Evolutionary conservation across 2,888 invertebrate genomes (phyloP).

Genomic region (Pasiphila rectangulata): DNA sequence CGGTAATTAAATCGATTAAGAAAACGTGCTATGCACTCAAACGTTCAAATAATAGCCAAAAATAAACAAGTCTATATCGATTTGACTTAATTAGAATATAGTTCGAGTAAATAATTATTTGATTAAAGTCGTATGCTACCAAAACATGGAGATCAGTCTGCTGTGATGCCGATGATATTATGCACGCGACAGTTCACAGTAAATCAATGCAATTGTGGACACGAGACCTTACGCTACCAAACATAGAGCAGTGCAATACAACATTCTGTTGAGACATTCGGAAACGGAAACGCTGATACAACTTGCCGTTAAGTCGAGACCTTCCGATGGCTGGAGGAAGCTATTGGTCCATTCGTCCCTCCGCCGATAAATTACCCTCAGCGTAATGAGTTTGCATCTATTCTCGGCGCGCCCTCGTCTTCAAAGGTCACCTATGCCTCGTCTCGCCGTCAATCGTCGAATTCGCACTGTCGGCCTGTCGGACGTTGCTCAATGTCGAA

Average conservation of each 20-base stretch:
- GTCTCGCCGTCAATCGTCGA: slow-evolving; percentile 47
- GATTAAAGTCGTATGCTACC: no score
- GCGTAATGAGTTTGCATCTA: slow-evolving; percentile 37
- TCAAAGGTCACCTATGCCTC: slow-evolving; percentile 40
- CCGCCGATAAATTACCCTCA: slow-evolving; percentile 31
- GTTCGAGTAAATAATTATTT: no score
- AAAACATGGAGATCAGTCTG: no score
- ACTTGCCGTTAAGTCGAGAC: background rate
- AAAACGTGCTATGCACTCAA: slow-evolving; percentile 6
- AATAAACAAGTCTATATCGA: background rate
- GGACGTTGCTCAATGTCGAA: slow-evolving; percentile 38
- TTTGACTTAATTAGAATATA: no score
- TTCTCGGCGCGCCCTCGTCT: slow-evolving; percentile 44
- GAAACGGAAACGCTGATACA: background rate
- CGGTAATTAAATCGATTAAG: slow-evolving; percentile 17
- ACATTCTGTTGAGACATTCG: background rate
- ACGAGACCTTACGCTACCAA: background rate
- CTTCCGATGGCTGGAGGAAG: background rate
- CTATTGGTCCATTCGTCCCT: slow-evolving; percentile 11
- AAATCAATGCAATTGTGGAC: background rate
- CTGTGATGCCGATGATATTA: no score
- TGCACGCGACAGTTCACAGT: no score
- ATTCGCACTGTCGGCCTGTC: slow-evolving; percentile 33
- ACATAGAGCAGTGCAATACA: background rate
- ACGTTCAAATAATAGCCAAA: background rate